phyloP scores from a whole-genome alignment of 2,797 vertebrate genomes.

The Sebastes dallii region DNA sequence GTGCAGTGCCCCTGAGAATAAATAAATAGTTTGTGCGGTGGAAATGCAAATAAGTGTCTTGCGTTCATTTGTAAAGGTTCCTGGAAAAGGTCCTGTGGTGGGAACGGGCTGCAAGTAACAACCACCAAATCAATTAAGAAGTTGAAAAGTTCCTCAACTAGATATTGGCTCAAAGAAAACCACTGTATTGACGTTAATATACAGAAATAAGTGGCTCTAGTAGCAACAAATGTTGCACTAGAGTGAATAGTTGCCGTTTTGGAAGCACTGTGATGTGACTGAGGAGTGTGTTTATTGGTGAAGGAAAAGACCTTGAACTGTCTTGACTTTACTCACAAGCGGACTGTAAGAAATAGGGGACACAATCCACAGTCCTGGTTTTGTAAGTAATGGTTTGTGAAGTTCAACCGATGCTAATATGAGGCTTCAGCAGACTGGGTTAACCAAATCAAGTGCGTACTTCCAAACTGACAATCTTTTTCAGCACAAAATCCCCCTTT shows the following conservation, averaged over 20 bases:
- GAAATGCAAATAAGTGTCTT: background rate
- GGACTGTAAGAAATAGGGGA: background rate
- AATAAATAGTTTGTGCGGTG: background rate
- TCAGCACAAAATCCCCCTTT: constrained; percentile 21
- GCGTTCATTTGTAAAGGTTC: too few species aligned
- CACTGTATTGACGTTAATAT: background rate
- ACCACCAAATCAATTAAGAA: background rate
- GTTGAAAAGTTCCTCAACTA: background rate
- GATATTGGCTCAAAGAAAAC: background rate
- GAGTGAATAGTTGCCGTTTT: background rate
- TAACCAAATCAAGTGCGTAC: background rate
- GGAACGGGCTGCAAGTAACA: background rate
- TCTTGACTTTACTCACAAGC: background rate
- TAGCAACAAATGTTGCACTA: background rate
- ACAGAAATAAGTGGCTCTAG: background rate
- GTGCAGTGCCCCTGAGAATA: background rate
- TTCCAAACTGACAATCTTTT: background rate
- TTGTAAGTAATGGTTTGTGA: background rate
- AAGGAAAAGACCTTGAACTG: background rate
- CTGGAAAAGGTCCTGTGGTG: too few species aligned
- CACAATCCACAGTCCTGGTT: background rate
- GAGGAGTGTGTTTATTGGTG: background rate
- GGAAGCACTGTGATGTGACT: background rate
- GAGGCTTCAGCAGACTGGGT: background rate
- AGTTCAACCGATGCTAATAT: background rate